Conservation (phyloP, 2,888 invertebrate genomes). For the Caenorhabditis japonica region DNA sequence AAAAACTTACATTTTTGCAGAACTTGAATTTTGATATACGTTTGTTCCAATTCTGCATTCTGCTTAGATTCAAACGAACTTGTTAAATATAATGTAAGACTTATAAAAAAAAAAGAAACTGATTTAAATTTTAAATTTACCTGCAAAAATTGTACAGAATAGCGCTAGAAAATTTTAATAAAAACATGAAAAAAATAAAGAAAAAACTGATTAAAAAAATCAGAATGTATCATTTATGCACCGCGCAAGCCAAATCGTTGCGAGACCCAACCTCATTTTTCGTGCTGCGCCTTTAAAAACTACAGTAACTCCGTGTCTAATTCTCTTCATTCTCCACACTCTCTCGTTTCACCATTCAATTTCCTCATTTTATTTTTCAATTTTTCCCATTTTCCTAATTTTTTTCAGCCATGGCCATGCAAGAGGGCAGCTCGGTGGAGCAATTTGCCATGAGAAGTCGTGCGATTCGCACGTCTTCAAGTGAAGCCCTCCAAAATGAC, state of each 20-base stretch:
- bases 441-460: conserved; percentile 61
- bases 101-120: neutral
- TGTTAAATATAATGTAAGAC: neutral
- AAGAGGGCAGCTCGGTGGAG: conserved; percentile 49
- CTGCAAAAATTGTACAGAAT: neutral
- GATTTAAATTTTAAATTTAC: neutral
- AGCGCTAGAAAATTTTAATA: too few relatives aligned
- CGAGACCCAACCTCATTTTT: neutral
- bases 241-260: too few relatives aligned
- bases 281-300: neutral
- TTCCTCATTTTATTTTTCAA: neutral
- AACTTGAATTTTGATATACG: too few relatives aligned
- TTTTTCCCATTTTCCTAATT: conserved; percentile 1
- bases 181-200: conserved; percentile 3
- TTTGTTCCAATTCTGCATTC: neutral
- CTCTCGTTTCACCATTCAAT: neutral
- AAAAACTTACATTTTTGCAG: too few relatives aligned
- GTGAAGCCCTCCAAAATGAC: conserved; percentile 46
- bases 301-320: neutral
- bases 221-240: too few relatives aligned
- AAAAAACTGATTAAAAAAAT: neutral
- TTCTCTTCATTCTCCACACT: neutral
- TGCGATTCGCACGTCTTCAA: conserved; percentile 56
- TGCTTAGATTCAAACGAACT: neutral
- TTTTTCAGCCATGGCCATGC: conserved; percentile 28